Evolutionary conservation across 2,888 invertebrate species (phyloP), one percentile per base, ranked within the genome.

Genomic region (Steromphala cineraria): DNA sequence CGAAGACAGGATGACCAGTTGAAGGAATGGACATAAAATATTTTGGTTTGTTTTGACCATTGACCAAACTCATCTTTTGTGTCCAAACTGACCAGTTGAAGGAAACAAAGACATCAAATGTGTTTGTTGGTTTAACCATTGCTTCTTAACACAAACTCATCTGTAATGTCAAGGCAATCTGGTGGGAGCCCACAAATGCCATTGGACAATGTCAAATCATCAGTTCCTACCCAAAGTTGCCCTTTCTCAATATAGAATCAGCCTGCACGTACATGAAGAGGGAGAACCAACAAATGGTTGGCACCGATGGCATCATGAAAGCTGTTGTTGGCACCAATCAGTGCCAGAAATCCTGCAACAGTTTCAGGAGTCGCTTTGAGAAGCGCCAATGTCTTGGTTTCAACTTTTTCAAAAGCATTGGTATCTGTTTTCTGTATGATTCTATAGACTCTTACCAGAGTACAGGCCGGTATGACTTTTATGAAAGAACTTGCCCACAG

Each of bases 351-450:
- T 24, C 74, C 5, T 81, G 81, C 36, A 53, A 74, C 46, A 15
- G 13, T 8, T 78, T 55, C 24, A 13, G 56, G 77, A 24, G 62
- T 28, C 28, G 40, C 55, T 74, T 78, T 78, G 74, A 40, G 21
- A 8, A 31, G 19, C 31, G 36, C 21, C 46, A 67, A 19, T 83
- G 83, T 78, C 67, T 83, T 4, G 83, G 83, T n/a, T 83, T 80
- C 67, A 79, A 62, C 77, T 81, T 79, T 24, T 40, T 76, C 19
- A 76, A 52, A 21, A 5, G 7, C 2, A n/a, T n/a, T 36, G 71
- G 31, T 10, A 8, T 56, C 2, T 83, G 83, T 53, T 52, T 74
- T n/a, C 24, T 83, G 19, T 74, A 74, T 36, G 79, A 79, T 52
- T 3, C 10, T 28, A 46, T 52, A 13, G 28, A 46, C 15, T 40